A percentile compares a stretch with the other conserved stretches of the same genome.
Conservation (phyloP, 2,797 vertebrate species). For the Petrocephalus sullivani region DNA sequence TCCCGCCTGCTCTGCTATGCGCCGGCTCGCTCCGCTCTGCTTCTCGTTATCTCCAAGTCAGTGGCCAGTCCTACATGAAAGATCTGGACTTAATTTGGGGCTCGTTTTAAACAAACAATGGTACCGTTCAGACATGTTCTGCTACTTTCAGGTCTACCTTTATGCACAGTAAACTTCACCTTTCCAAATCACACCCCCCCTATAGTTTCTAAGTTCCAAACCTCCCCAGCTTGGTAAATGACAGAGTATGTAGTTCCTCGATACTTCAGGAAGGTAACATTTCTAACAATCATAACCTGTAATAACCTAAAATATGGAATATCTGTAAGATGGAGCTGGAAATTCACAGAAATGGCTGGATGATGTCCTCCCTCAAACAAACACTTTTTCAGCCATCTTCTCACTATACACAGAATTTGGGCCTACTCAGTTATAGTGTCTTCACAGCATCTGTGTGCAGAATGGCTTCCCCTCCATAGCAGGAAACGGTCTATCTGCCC, state of each 20-base stretch:
- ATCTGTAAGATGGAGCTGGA: not conserved
- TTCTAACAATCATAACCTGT: not conserved
- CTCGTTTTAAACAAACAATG: conserved; percentile 13
- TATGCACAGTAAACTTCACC: not conserved
- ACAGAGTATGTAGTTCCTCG: not conserved
- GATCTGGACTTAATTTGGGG: conserved; percentile 1
- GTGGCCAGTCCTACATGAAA: conserved; percentile 1
- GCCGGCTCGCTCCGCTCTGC: not conserved
- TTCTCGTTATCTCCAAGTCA: conserved; percentile 4
- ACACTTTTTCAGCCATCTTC: not conserved
- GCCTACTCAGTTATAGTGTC: not conserved
- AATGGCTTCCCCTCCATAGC: not conserved
- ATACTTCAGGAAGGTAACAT: not conserved
- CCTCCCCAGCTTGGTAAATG: not conserved
- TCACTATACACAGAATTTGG: not conserved
- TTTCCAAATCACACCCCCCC: not conserved
- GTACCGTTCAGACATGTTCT: not conserved
- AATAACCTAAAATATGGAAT: not conserved
- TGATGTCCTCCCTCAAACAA: not conserved
- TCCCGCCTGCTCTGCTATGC: not conserved
- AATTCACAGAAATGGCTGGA: not conserved
- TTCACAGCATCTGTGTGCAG: not conserved
- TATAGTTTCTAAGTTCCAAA: not conserved
- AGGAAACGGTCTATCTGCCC: not conserved
- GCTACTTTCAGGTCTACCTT: not conserved